phyloP scores from a whole-genome alignment of 2,113 vertebrate species.

The Melanotaenia duboulayi region DNA sequence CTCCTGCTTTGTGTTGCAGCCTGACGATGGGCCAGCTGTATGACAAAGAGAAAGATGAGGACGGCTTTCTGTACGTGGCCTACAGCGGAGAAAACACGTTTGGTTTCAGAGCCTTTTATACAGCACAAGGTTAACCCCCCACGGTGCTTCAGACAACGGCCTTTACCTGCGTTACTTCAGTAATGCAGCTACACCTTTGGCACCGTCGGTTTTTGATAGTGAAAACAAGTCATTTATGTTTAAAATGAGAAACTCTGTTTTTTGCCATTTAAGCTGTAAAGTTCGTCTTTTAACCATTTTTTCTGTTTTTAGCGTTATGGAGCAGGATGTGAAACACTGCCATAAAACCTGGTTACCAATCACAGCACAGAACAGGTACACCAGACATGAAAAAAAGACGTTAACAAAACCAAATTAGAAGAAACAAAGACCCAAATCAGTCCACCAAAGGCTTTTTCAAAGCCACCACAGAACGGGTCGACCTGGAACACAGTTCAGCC shows the following conservation, averaged over 20 bases:
- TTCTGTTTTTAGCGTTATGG: slow-evolving; percentile 9
- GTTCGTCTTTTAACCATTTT: neutral
- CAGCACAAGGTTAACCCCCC: slow-evolving; percentile 54
- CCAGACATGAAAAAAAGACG: no score
- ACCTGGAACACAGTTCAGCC: no score
- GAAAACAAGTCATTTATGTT: slow-evolving; percentile 10
- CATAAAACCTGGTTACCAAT: slow-evolving; percentile 9
- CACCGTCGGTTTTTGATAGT: slow-evolving; percentile 49
- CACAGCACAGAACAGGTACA: neutral
- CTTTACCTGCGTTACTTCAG: slow-evolving; percentile 25
- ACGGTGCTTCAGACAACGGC: slow-evolving; percentile 24
- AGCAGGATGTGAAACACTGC: slow-evolving; percentile 59
- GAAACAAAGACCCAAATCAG: no score
- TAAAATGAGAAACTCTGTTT: neutral
- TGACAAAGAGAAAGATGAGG: slow-evolving; percentile 97
- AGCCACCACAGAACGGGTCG: no score
- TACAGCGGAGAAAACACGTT: slow-evolving; percentile 99
- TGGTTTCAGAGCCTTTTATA: slow-evolving; percentile 82
- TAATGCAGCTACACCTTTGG: slow-evolving; percentile 18
- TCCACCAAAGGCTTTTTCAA: no score
- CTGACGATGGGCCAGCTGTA: slow-evolving; percentile 98
- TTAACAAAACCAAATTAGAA: no score
- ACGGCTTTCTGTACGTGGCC: slow-evolving; percentile 97
- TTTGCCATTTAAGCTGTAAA: neutral
- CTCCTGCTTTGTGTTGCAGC: slow-evolving; percentile 77